phyloP scores from a whole-genome alignment of 2,888 invertebrate genomes.

The Nezara viridula region DNA sequence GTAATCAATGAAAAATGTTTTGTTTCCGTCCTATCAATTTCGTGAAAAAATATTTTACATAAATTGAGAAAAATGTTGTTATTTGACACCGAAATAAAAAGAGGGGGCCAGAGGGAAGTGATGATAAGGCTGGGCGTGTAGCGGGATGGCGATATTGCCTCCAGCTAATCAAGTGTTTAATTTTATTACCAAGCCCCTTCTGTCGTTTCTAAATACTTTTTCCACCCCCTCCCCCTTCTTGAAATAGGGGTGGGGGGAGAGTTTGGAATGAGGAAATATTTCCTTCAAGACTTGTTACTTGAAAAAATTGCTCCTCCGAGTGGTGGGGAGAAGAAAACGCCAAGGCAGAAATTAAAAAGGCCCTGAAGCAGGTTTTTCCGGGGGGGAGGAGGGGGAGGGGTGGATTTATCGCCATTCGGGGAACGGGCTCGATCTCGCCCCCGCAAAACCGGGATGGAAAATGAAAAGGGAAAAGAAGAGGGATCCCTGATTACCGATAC shows the following conservation, averaged over 20 bases:
- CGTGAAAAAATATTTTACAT: background rate
- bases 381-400: constrained; percentile 63
- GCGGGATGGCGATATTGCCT: constrained; percentile 53
- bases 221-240: constrained; percentile 54
- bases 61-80: background rate
- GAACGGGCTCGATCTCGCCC: constrained; percentile 54
- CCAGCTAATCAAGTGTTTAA: constrained; percentile 62
- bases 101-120: background rate
- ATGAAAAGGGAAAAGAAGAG: constrained; percentile 56
- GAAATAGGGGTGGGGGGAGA: constrained; percentile 2
- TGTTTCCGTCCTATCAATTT: background rate
- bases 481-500: constrained; percentile 56
- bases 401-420: constrained; percentile 64
- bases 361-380: constrained; percentile 64
- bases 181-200: constrained; percentile 63
- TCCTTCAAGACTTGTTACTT: constrained; percentile 65
- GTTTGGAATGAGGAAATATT: constrained; percentile 64
- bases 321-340: constrained; percentile 54
- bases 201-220: constrained; percentile 62
- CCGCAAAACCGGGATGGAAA: constrained; percentile 50
- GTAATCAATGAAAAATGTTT: background rate
- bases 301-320: constrained; percentile 64
- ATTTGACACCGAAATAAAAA: background rate
- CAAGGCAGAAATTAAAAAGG: constrained; percentile 65
- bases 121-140: background rate